Base-by-base conservation (phyloP, 2,113 vertebrate genomes). In the Felis chaus region DNA sequence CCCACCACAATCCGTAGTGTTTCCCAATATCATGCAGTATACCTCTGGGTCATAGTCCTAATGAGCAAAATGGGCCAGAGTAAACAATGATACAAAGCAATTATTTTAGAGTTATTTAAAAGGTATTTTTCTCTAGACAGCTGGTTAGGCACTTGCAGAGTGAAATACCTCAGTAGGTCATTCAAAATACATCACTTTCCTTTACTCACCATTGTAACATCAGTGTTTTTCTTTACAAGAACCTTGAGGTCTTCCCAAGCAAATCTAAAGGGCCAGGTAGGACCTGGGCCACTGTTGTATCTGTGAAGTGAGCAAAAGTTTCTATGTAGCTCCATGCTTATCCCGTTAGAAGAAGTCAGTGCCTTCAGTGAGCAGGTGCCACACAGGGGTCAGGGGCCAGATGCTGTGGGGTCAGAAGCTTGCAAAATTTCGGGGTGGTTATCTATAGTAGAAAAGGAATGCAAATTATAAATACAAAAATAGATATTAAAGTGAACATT, bases 341-440 rank as follows among this genome's bases (percentile, higher is more conserved):
- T 19, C 66, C 29, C 23, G 0, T 25, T 23, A 1, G 68, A 27
- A 33, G 14, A 14, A 39, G 53, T 9, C 16, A 2, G 63, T 1
- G 15, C 1, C 41, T 7, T 0, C 10, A 1, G 4, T 1, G 12
- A 57, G 50, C 12, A 21, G 23, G 39, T 0, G 2, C 66, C 25
- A 27, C 39, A 61, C 18, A 0, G 3, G 0, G 23, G 19, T 23
- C 69, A 48, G 9, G 11, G 15, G 3, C 48, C 65, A n/a, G 12
- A 45, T 8, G 45, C 80, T 21, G 5, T 4, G 73, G 69, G n/a
- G 12, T 45, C 4, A 2, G 79, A 55, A 65, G 27, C 27, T 76
- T 48, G 16, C 23, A 4, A 16, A 27, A 36, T 12, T 12, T 50
- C 25, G 13, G 7, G 8, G 21, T 45, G 9, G 53, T 48, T 39